Conservation (phyloP, 2,113 vertebrate genomes). For the Puntigrus tetrazona region DNA sequence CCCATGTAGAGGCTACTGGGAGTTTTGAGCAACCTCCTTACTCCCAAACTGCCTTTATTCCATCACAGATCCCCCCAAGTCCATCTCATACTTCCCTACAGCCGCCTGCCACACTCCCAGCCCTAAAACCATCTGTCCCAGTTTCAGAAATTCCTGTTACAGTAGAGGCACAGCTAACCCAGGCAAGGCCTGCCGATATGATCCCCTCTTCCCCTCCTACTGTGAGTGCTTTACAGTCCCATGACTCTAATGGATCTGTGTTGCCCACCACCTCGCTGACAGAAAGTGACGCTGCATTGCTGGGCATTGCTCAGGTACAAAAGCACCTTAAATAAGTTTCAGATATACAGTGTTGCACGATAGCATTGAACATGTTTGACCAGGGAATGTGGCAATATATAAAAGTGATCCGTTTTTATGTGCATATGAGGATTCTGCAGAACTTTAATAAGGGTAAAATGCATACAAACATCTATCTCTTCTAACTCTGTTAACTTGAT, state of each 20-base stretch:
- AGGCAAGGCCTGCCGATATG: conserved; percentile 63
- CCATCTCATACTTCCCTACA: conserved; percentile 65
- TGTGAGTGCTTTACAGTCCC: conserved; percentile 68
- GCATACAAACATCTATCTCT: neutral
- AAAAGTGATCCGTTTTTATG: neutral
- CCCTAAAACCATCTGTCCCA: conserved; percentile 61
- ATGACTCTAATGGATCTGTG: conserved; percentile 73
- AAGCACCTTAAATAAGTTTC: conserved; percentile 35
- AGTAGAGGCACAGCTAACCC: conserved; percentile 63
- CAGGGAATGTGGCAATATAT: neutral
- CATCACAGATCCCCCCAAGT: conserved; percentile 67
- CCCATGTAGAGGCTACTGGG: conserved; percentile 47
- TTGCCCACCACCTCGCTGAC: conserved; percentile 72
- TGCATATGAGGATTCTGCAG: neutral
- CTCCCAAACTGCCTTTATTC: conserved; percentile 60
- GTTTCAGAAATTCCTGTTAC: conserved; percentile 65
- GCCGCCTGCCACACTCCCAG: conserved; percentile 59
- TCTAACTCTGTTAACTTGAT: neutral
- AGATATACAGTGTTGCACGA: neutral
- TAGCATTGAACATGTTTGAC: neutral
- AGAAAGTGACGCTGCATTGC: conserved; percentile 76
- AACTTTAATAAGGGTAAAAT: neutral
- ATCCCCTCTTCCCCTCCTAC: conserved; percentile 68
- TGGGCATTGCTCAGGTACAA: conserved; percentile 77
- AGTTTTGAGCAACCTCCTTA: conserved; percentile 56